Evolutionary conservation across 2,113 vertebrate genomes (phyloP), one percentile per base, ranked within the genome.

Genomic region (Seriola aureovittata): DNA sequence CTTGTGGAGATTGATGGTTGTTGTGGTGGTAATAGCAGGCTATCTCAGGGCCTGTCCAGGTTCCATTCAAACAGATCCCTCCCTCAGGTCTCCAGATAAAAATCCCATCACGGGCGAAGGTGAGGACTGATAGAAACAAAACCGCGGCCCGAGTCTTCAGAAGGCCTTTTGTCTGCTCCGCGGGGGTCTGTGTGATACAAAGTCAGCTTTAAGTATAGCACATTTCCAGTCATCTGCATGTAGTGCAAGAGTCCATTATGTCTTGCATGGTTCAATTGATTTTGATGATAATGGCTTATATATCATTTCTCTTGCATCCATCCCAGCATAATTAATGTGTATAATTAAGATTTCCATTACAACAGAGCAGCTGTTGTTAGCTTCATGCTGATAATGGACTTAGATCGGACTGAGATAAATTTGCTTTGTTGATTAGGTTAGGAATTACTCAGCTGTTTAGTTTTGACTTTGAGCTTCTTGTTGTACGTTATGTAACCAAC

Each of bases 311-410:
- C 80, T 86, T 86, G 87, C 89, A 90, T 94, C 93, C 83, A 92
- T 89, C 85, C 81, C 63, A 25, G 85, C 83, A 92, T 94, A 95
- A 94, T 93, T 93, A 94, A 95, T 94, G 91, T 91, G 91, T 91
- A 85, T 95, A 93, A 95, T 95, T 94, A 95, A 93, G 93, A 91
- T 93, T 94, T 93, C 77, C 88, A 94, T 94, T 94, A 94, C 92
- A 93, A 93, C 89, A 64, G 80, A 92, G 90, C 93, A 95, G 94
- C 93, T 95, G 93, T 92, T 94, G 92, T 91, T 93, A 92, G 92
- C 91, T 86, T 89, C 90, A 89, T 84, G 93, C 91, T 93, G 91
- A 93, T 94, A 94, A 94, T 94, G 88, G 92, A 93, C 90, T 94
- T 87, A 90, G 94, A 95, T 95, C 89, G 69, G 93, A 91, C 89